Evolutionary conservation across 37 sponge, comb jelly and placozoan genomes (phyloP), one percentile per base, ranked within the genome.

Genomic region (Theonella swinhoei): DNA sequence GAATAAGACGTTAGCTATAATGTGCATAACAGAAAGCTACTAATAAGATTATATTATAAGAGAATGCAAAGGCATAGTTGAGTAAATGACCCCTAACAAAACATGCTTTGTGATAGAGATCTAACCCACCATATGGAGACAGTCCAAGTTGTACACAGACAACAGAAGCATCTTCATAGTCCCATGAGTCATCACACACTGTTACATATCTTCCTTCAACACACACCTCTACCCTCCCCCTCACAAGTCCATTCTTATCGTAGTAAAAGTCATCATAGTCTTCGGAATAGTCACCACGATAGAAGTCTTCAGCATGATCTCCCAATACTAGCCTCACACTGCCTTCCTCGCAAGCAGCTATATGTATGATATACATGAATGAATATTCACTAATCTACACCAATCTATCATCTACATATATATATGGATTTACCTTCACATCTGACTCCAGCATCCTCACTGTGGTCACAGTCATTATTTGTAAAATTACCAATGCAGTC

Each of bases 151-250:
- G 85, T 61, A 62, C 29, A 24, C 85, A 85, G 42, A 62, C 78
- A 3, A 85, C 85, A 47, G 85, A 77, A 17, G 85, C 85, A 59
- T 60, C 85, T 43, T 4, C 36, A 62, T 85, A 35, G 31, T 77
- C 66, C 85, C 85, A 85, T 26, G 1, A 47, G 38, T 85, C 78
- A 62, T 77, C 85, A 70, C 85, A 85, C 39, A 85, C 62, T 30
- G 85, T 77, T 25, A 69, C 85, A 39, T 78, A 85, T 33, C 71
- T 67, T 0, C 85, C 85, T 36, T 78, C 78, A 60, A 54, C 32
- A 40, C 85, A 85, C 35, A 85, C 72, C 59, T 85, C 85, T 4
- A 85, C 85, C 63, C 78, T 78, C 23, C 85, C 85, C 39, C 79
- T 68, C 39, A 42, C 70, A 31, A 85, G 42, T 34, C 71, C 24